Evolutionary conservation across 35 echinoderm and acorn worm genomes (phyloP).

Genomic region (Stichopus chloronotus): DNA sequence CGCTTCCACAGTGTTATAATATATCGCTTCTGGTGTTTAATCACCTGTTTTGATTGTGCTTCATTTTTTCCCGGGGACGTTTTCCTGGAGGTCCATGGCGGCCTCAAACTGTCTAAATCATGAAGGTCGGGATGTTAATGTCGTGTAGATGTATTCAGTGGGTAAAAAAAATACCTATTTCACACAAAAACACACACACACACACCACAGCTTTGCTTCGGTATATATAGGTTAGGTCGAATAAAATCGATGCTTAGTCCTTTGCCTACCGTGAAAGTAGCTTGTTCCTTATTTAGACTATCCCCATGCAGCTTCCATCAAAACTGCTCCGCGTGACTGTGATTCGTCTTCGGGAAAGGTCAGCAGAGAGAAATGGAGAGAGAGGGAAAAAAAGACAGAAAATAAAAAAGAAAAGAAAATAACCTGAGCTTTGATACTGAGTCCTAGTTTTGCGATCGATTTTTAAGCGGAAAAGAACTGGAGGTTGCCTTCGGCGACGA

Average conservation of each 20-base stretch:
- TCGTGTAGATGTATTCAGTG: neutral
- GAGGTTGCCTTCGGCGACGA: neutral
- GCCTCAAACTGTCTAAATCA: neutral
- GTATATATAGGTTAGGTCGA: conserved; percentile 9
- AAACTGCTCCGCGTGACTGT: conserved; percentile 6
- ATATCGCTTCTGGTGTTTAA: neutral
- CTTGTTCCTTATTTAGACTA: neutral
- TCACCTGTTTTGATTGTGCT: neutral
- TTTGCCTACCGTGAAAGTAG: neutral
- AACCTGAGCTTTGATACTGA: conserved; percentile 24
- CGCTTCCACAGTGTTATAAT: neutral
- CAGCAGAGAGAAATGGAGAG: neutral
- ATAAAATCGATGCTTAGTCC: neutral
- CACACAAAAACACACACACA: neutral
- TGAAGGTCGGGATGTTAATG: neutral
- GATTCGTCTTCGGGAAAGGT: conserved; percentile 44
- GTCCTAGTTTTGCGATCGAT: conserved; percentile 47
- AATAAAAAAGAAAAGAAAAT: neutral
- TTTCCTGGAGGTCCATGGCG: neutral
- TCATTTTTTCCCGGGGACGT: neutral
- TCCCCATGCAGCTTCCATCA: neutral
- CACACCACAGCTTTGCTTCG: neutral
- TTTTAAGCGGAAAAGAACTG: conserved; percentile 36
- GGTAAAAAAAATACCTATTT: too few relatives aligned
- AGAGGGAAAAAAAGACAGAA: too few relatives aligned